Evolutionary conservation across 2,888 invertebrate species (phyloP).

Genomic region (Seira ritae): DNA sequence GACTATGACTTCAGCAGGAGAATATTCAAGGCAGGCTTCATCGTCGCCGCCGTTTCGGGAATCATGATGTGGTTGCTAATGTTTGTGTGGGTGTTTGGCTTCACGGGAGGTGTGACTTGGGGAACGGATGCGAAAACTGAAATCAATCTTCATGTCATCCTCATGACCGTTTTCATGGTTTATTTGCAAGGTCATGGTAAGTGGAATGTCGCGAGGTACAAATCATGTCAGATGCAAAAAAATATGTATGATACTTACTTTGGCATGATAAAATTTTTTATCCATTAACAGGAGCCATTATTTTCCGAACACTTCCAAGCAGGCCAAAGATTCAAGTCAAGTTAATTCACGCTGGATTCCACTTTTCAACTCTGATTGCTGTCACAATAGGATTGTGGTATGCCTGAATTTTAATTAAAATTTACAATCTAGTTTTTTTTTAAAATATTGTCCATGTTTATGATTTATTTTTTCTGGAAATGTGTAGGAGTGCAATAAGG

Average conservation of each 20-base stretch:
- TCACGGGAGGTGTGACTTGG: constrained; percentile 63
- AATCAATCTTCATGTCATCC: constrained; percentile 70
- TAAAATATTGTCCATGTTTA: neutral
- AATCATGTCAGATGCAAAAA: neutral
- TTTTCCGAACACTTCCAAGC: constrained; percentile 70
- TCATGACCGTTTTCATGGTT: constrained; percentile 71
- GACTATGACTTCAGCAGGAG: constrained; percentile 69
- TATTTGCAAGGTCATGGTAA: constrained; percentile 73
- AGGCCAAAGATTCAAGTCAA: constrained; percentile 71
- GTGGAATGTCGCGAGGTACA: neutral
- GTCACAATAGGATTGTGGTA: constrained; percentile 66
- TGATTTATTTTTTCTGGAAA: neutral
- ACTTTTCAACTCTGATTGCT: constrained; percentile 62
- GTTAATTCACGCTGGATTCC: constrained; percentile 70
- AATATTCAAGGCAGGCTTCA: constrained; percentile 63
- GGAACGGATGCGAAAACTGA: constrained; percentile 56
- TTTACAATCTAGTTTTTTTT: neutral
- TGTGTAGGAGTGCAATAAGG: constrained; percentile 56
- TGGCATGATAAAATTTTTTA: neutral
- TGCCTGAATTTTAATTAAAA: neutral
- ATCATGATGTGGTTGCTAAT: constrained; percentile 66
- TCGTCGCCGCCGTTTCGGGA: constrained; percentile 61
- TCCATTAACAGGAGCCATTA: constrained; percentile 62
- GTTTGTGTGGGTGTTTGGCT: constrained; percentile 65
- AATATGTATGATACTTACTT: neutral